These are phyloP conservation scores for Mionectes olivaceus DNA, from an alignment of 2,797 vertebrate genomes.

Conservation along the genomic window DNA sequence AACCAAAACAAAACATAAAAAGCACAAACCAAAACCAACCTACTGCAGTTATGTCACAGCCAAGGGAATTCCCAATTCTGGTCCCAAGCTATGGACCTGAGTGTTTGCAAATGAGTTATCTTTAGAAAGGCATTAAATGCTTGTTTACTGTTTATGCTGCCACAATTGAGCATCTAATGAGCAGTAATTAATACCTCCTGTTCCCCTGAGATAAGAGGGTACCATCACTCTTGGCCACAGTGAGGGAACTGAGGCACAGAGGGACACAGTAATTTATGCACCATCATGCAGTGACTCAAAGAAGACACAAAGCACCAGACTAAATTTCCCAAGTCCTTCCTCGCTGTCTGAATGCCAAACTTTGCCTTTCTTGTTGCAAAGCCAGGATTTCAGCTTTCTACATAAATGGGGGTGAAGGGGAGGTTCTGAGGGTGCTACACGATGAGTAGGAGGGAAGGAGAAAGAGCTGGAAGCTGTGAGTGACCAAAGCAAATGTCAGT, in stretches of 20 bases:
- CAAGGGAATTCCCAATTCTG: neutral
- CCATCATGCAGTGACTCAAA: conserved; percentile 1
- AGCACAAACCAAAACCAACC: neutral
- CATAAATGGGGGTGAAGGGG: neutral
- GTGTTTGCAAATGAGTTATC: neutral
- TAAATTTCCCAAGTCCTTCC: neutral
- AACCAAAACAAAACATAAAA: too few species aligned
- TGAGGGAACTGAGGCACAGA: neutral
- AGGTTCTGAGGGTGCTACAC: neutral
- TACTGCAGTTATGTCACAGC: neutral
- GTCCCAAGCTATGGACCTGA: neutral
- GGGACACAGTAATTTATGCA: neutral
- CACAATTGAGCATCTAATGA: neutral
- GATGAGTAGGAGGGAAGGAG: neutral
- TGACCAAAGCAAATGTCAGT: conserved; percentile 20
- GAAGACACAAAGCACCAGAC: neutral
- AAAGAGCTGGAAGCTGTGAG: neutral
- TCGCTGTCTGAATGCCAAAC: neutral
- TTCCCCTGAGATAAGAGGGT: neutral
- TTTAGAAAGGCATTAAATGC: conserved; percentile 16
- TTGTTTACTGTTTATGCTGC: conserved; percentile 20
- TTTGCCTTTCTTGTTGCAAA: neutral
- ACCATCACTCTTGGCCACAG: neutral
- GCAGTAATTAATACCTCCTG: neutral
- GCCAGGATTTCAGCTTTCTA: neutral